These are phyloP conservation scores for Rhabdophis nuchalis DNA, from an alignment of 2,797 vertebrate species.

Conservation along the genomic window DNA sequence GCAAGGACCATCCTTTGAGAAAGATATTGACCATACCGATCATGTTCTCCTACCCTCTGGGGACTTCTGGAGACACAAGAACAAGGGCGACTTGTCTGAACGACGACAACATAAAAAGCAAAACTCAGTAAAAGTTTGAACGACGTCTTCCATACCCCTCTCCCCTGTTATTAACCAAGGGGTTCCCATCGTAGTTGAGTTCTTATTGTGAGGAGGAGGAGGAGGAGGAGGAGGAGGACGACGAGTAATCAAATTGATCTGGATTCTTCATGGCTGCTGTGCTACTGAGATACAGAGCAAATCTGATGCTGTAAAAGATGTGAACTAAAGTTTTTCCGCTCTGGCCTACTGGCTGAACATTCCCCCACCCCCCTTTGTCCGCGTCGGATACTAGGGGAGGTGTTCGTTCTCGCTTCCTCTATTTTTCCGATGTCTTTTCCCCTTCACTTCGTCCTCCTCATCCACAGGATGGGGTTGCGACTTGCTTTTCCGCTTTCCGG, in stretches of 20 bases:
- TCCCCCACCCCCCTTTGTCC: neutral
- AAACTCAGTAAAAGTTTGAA: conserved; percentile 28
- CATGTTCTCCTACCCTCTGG: conserved; percentile 53
- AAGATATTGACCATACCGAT: neutral
- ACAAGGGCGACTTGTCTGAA: conserved; percentile 30
- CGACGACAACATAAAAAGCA: conserved; percentile 44
- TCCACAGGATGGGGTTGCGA: conserved; percentile 52
- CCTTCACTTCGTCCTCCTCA: conserved; percentile 74
- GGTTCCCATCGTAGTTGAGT: conserved; percentile 33
- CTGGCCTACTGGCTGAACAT: conserved; percentile 8
- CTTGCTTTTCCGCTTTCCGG: conserved; percentile 73
- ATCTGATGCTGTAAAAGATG: conserved; percentile 50
- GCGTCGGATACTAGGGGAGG: conserved; percentile 60
- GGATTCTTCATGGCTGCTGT: conserved; percentile 32
- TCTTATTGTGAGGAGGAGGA: conserved; percentile 26
- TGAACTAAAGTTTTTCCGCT: neutral
- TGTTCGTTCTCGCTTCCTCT: conserved; percentile 76
- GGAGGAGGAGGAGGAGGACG: neutral
- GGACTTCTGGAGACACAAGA: conserved; percentile 32
- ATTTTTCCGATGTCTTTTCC: conserved; percentile 78
- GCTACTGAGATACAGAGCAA: conserved; percentile 46
- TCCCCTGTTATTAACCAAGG: conserved; percentile 8
- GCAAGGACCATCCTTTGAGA: neutral
- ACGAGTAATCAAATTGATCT: conserved; percentile 30
- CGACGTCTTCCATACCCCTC: neutral